A percentile compares a stretch with the other conserved stretches of the same genome.
These are phyloP conservation scores for Cyphomyrmex costatus DNA, from an alignment of 1,140 invertebrate genomes.

Conservation along the genomic window DNA sequence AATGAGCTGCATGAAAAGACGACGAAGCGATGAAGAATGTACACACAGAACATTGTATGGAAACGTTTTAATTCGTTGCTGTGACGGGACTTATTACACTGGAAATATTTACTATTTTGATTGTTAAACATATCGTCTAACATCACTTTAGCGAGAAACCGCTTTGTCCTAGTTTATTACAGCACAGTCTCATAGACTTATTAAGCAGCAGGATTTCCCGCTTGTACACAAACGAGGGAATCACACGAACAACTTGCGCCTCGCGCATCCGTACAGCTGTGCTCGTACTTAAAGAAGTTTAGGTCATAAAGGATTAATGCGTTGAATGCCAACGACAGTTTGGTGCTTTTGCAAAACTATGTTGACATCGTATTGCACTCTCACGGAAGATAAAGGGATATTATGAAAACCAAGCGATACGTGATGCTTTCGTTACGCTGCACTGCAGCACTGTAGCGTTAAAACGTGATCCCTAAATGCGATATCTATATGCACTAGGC, in stretches of 20 bases:
- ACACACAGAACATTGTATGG: background rate
- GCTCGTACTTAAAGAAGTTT: conserved; percentile 50
- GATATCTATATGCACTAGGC: too few relatives aligned
- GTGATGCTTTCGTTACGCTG: background rate
- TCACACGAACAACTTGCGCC: background rate
- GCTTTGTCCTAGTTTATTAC: conserved; percentile 41
- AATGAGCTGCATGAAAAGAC: background rate
- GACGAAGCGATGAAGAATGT: background rate
- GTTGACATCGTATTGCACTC: conserved; percentile 18
- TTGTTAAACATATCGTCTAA: background rate
- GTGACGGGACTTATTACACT: background rate
- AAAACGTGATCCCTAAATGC: background rate
- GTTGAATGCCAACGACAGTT: conserved; percentile 42
- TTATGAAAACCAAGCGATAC: conserved; percentile 12
- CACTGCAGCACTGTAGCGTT: background rate
- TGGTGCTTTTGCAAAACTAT: conserved; percentile 14
- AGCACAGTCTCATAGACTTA: conserved; percentile 22
- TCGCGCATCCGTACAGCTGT: conserved; percentile 42
- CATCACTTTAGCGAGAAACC: conserved; percentile 3
- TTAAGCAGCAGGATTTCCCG: conserved; percentile 26
- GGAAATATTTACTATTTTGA: background rate
- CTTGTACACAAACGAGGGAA: conserved; percentile 14
- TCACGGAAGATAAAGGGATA: background rate
- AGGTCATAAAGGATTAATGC: conserved; percentile 47
- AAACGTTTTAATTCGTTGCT: background rate